phyloP scores from a whole-genome alignment of 2,113 vertebrate genomes.

The Monopterus albus region DNA sequence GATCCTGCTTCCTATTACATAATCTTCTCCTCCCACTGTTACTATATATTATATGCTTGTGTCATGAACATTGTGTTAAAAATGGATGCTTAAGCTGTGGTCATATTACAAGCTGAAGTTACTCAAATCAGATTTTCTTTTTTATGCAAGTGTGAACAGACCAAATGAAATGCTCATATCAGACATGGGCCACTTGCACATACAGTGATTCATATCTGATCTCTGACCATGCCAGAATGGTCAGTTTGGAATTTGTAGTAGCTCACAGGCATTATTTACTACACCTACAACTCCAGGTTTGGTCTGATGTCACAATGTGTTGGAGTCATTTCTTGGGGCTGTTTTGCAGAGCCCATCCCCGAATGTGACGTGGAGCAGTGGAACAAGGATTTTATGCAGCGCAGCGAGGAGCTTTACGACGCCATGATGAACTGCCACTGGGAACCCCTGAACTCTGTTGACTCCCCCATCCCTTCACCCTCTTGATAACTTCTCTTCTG shows the following conservation, averaged over 20 bases:
- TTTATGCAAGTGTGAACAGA: too few relatives aligned
- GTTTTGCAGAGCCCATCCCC: slow-evolving; percentile 74
- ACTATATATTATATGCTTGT: too few relatives aligned
- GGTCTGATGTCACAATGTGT: neutral
- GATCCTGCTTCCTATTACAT: neutral
- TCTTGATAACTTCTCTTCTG: slow-evolving; percentile 57
- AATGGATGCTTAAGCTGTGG: too few relatives aligned
- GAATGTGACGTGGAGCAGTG: slow-evolving; percentile 86
- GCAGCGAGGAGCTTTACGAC: slow-evolving; percentile 92
- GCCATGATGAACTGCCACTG: slow-evolving; percentile 91
- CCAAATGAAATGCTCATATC: too few relatives aligned
- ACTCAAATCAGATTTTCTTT: too few relatives aligned
- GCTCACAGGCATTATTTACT: neutral
- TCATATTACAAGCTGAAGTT: too few relatives aligned
- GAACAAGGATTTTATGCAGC: slow-evolving; percentile 91
- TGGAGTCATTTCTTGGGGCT: neutral
- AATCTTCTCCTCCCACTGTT: neutral
- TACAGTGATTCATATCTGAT: too few relatives aligned
- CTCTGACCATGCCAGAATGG: too few relatives aligned
- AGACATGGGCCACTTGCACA: too few relatives aligned
- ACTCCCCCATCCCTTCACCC: slow-evolving; percentile 82
- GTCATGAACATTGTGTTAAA: too few relatives aligned
- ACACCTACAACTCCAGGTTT: neutral
- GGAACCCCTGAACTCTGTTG: slow-evolving; percentile 89
- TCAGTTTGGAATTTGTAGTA: too few relatives aligned